These are phyloP conservation scores for Chloroceryle amazona DNA, from an alignment of 2,797 vertebrate species.

Conservation along the genomic window DNA sequence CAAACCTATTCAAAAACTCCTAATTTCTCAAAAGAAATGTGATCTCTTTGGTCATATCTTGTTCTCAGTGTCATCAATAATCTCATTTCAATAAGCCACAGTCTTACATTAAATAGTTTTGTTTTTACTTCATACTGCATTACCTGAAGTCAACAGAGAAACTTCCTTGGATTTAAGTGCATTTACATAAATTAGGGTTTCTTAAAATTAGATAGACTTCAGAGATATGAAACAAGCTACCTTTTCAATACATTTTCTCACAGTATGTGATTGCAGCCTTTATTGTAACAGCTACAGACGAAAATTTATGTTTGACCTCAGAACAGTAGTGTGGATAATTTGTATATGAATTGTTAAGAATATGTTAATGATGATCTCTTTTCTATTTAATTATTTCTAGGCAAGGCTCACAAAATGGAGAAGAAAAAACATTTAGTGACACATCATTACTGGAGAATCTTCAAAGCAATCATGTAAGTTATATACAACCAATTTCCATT, in stretches of 20 bases:
- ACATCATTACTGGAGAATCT: slow-evolving; percentile 95
- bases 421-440: slow-evolving; percentile 93
- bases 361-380: neutral
- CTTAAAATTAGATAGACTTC: neutral
- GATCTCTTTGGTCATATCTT: neutral
- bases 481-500: neutral
- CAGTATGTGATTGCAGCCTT: neutral
- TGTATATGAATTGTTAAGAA: neutral
- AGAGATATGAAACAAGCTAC: neutral
- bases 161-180: neutral
- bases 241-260: neutral
- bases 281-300: neutral
- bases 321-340: neutral
- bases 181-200: neutral
- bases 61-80: neutral
- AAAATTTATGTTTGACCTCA: neutral
- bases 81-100: neutral
- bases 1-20: neutral
- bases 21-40: neutral
- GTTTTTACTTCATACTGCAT: neutral
- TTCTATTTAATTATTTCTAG: slow-evolving; percentile 78
- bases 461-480: slow-evolving; percentile 96
- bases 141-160: neutral
- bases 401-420: slow-evolving; percentile 88
- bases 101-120: neutral